A percentile compares a stretch with the other conserved stretches of the same genome.
phyloP scores from a whole-genome alignment of 2,888 invertebrate species.

The Caradrina clavipalpis region DNA sequence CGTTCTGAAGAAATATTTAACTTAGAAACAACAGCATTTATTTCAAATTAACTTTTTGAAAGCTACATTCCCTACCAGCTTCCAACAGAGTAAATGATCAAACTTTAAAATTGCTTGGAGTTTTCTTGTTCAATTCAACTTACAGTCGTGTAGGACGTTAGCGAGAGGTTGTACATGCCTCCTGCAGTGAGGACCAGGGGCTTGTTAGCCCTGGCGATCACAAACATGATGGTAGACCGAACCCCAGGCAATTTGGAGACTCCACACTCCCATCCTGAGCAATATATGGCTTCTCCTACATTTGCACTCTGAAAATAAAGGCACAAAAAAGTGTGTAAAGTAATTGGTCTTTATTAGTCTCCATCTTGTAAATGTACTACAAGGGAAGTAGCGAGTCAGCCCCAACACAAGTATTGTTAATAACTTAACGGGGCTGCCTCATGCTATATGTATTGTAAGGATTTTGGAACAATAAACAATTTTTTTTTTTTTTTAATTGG shows the following conservation, averaged over 20 bases:
- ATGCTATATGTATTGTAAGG: too few relatives aligned
- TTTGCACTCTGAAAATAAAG: constrained; percentile 73
- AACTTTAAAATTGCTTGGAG: constrained; percentile 40
- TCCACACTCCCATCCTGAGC: constrained; percentile 84
- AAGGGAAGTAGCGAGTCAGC: too few relatives aligned
- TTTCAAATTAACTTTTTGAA: constrained; percentile 27
- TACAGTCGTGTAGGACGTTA: constrained; percentile 80
- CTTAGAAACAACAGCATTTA: constrained; percentile 23
- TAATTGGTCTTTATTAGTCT: too few relatives aligned
- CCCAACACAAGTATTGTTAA: too few relatives aligned
- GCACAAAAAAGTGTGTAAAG: too few relatives aligned
- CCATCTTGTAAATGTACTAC: too few relatives aligned
- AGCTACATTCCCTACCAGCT: constrained; percentile 17
- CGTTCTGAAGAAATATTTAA: constrained; percentile 1
- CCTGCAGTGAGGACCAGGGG: constrained; percentile 83
- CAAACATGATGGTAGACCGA: constrained; percentile 74
- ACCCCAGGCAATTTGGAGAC: constrained; percentile 75
- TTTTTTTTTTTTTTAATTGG: too few relatives aligned
- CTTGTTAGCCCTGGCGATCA: constrained; percentile 79
- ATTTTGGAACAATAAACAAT: too few relatives aligned
- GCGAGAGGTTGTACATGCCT: constrained; percentile 84
- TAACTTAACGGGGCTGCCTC: too few relatives aligned
- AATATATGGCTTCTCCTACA: constrained; percentile 80
- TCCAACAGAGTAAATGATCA: constrained; percentile 31
- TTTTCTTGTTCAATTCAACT: constrained; percentile 54